A percentile compares a stretch with the other conserved stretches of the same genome.
These are phyloP conservation scores for Leucosticte australis DNA, from an alignment of 2,113 vertebrate genomes.

Conservation along the genomic window DNA sequence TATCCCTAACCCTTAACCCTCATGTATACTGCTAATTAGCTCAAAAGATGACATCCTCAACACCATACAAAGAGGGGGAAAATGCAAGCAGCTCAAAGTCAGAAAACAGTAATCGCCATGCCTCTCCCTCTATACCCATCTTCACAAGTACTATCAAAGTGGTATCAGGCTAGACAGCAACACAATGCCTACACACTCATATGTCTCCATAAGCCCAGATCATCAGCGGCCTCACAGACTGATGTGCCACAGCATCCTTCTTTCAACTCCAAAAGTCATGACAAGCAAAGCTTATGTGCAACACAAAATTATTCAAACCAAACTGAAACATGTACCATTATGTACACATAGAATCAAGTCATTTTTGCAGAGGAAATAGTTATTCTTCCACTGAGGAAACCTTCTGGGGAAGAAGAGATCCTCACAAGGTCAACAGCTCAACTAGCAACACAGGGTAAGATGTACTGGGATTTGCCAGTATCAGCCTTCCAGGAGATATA, in stretches of 20 bases:
- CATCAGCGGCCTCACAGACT: neutral
- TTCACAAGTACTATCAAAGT: neutral
- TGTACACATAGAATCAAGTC: rapidly evolving
- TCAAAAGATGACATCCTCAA: neutral
- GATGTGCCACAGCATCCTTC: neutral
- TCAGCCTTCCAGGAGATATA: neutral
- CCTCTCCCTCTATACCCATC: neutral
- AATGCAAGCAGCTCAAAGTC: neutral
- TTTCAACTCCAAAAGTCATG: neutral
- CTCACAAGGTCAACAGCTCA: neutral
- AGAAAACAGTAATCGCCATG: neutral
- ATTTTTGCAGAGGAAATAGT: neutral
- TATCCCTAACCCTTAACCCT: neutral
- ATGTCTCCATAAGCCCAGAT: neutral
- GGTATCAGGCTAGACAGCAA: neutral
- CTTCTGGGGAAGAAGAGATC: neutral
- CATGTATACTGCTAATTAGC: rapidly evolving
- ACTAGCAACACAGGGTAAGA: neutral
- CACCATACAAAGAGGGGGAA: rapidly evolving
- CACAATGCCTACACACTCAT: neutral
- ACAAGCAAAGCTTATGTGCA: neutral
- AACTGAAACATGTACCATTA: neutral
- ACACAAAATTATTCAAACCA: rapidly evolving
- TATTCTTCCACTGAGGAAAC: neutral
- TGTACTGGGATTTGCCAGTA: neutral